These are phyloP conservation scores for Mirounga angustirostris DNA, from an alignment of 2,113 vertebrate species.

Conservation along the genomic window DNA sequence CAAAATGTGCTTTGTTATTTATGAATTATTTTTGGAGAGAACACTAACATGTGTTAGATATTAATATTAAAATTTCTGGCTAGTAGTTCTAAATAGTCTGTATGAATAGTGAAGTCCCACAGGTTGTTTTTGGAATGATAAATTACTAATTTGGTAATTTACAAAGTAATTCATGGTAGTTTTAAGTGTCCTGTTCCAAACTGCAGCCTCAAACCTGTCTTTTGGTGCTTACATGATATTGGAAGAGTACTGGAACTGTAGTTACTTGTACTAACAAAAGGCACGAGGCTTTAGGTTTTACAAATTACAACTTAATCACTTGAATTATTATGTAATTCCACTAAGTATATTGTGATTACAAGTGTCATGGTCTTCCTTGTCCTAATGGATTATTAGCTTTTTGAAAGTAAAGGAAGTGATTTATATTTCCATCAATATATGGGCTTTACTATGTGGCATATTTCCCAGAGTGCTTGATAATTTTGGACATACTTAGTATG, in stretches of 20 bases:
- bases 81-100: neutral
- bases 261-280: neutral
- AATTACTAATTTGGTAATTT: neutral
- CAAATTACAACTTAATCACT: neutral
- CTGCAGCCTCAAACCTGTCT: neutral
- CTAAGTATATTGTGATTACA: neutral
- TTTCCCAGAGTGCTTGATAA: neutral
- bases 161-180: neutral
- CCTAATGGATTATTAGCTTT: neutral
- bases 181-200: neutral
- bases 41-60: constrained; percentile 3
- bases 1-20: constrained; percentile 12
- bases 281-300: neutral
- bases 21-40: neutral
- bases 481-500: neutral
- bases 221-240: neutral
- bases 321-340: neutral
- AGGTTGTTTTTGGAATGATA: neutral
- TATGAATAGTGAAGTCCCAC: neutral
- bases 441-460: neutral
- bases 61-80: neutral
- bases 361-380: neutral
- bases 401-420: constrained; percentile 21
- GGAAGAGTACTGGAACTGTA: neutral
- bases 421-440: neutral